A percentile compares a stretch with the other conserved stretches of the same genome.
Evolutionary conservation across 1,140 invertebrate genomes (phyloP).

Genomic region (Sycophila sp.): DNA sequence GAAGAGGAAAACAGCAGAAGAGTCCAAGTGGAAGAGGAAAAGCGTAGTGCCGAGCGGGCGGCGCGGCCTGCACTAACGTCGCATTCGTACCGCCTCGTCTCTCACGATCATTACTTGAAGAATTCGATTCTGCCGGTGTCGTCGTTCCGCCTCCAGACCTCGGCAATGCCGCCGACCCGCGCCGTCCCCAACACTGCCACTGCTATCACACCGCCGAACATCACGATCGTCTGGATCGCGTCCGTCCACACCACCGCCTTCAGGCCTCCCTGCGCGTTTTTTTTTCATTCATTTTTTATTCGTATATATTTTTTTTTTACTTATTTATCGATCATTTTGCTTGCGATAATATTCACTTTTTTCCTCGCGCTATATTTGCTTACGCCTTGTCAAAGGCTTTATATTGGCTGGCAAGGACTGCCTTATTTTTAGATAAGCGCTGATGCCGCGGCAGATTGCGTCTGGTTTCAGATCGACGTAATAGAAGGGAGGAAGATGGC

Average conservation of each 20-base stretch:
- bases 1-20: background rate
- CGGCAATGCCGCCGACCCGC: conserved; percentile 72
- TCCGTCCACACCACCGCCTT: conserved; percentile 92
- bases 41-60: no score
- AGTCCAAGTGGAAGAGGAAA: background rate
- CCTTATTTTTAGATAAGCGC: background rate
- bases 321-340: no score
- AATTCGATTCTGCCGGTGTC: conserved; percentile 70
- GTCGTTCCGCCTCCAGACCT: conserved; percentile 71
- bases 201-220: conserved; percentile 77
- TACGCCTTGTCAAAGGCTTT: no score
- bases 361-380: no score
- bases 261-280: conserved; percentile 75
- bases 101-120: conserved; percentile 72
- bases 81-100: no score
- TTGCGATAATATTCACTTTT: no score
- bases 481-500: no score
- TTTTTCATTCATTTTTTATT: background rate
- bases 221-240: conserved; percentile 81
- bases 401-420: background rate
- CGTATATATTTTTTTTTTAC: no score
- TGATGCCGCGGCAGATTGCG: no score
- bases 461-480: no score
- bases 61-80: no score
- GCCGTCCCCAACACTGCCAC: conserved; percentile 75